These are phyloP conservation scores for Poecilobothrus nobilitatus DNA, from an alignment of 2,888 invertebrate genomes.

Conservation along the genomic window DNA sequence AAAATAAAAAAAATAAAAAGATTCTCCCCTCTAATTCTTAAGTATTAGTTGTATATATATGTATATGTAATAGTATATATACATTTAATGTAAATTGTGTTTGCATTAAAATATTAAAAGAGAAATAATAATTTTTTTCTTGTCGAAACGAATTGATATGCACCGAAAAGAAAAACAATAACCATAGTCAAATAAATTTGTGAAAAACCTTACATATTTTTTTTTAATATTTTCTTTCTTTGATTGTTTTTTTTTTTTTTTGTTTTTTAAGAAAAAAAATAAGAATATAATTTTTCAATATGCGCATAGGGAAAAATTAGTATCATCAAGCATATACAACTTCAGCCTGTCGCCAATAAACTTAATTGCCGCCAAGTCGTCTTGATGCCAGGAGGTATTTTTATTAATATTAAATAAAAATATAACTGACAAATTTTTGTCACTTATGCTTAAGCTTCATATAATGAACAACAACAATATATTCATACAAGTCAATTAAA, in stretches of 20 bases:
- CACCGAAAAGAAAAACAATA: constrained; percentile 4
- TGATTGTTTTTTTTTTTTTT: background rate
- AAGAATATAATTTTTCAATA: too few relatives aligned
- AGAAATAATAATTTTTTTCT: too few relatives aligned
- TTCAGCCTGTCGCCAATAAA: background rate
- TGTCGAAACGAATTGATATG: background rate
- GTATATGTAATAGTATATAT: too few relatives aligned
- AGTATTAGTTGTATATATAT: background rate
- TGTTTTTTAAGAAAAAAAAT: background rate
- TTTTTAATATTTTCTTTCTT: background rate
- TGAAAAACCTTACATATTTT: background rate
- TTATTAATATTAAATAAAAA: background rate
- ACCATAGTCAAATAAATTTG: background rate
- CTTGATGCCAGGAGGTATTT: background rate
- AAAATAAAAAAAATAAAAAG: background rate
- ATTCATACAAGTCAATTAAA: too few relatives aligned
- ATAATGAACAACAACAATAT: too few relatives aligned
- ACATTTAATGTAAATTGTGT: too few relatives aligned
- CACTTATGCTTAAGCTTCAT: background rate
- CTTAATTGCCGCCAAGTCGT: background rate
- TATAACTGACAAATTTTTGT: background rate
- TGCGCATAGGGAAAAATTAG: too few relatives aligned
- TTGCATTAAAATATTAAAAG: too few relatives aligned
- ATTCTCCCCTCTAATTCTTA: background rate
- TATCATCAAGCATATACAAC: background rate